Conservation (phyloP, 2,888 invertebrate species). For the Zhuqinia jingwanae region DNA sequence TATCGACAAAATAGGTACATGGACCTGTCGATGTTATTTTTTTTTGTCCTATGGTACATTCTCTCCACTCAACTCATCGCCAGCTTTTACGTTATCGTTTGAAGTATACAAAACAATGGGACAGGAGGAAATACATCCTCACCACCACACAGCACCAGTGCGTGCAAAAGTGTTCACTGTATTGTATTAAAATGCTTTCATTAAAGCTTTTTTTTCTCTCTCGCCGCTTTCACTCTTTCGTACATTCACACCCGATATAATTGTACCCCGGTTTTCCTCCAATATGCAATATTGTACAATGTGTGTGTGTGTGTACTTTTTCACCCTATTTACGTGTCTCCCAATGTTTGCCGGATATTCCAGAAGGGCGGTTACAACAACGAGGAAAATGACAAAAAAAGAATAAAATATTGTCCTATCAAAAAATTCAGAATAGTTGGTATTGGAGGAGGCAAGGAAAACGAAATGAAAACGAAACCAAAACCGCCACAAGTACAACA, state of each 20-base stretch:
- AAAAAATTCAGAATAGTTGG: background rate
- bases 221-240: background rate
- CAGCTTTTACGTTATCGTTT: background rate
- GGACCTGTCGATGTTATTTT: background rate
- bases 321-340: background rate
- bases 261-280: background rate
- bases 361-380: background rate
- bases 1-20: background rate
- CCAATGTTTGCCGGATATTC: background rate
- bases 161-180: slow-evolving; percentile 46
- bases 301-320: background rate
- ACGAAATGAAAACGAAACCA: slow-evolving; percentile 22
- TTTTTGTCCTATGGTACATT: background rate
- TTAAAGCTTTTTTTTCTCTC: slow-evolving; percentile 15
- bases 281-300: background rate
- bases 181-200: slow-evolving; percentile 46
- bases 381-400: slow-evolving; percentile 2
- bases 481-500: slow-evolving; percentile 9
- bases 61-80: slow-evolving; percentile 11
- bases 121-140: slow-evolving; percentile 1
- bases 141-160: slow-evolving; percentile 18
- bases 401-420: background rate
- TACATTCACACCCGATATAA: background rate
- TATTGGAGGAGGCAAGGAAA: background rate
- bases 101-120: slow-evolving; percentile 18